Conservation (phyloP, 2,888 invertebrate genomes). For the Perizoma flavofasciatum region DNA sequence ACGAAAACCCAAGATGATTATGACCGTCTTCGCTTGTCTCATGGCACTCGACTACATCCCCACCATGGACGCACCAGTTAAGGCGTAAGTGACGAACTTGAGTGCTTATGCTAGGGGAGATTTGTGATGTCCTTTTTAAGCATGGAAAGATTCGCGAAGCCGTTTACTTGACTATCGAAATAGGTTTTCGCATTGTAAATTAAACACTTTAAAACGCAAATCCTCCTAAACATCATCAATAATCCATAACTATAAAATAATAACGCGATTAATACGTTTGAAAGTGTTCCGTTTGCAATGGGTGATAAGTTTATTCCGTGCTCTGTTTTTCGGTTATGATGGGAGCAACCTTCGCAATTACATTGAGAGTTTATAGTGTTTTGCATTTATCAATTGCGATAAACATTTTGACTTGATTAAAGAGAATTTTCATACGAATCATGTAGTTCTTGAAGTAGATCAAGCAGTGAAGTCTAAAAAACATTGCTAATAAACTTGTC, state of each 20-base stretch:
- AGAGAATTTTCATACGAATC: slow-evolving; percentile 13
- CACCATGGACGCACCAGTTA: slow-evolving; percentile 87
- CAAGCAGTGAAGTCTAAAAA: too few species aligned
- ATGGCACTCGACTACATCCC: slow-evolving; percentile 99
- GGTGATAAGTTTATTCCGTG: slow-evolving; percentile 4
- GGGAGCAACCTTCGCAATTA: neutral
- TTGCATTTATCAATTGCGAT: slow-evolving; percentile 15
- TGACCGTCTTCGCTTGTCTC: slow-evolving; percentile 99
- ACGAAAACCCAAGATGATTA: slow-evolving; percentile 99
- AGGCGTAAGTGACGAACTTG: slow-evolving; percentile 54
- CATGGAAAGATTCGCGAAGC: slow-evolving; percentile 3
- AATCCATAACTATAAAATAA: too few species aligned
- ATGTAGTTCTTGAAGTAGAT: too few species aligned
- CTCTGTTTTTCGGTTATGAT: slow-evolving; percentile 4
- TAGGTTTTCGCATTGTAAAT: too few species aligned
- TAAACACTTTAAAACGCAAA: too few species aligned
- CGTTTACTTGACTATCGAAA: too few species aligned
- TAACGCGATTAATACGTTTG: too few species aligned
- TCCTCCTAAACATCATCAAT: too few species aligned
- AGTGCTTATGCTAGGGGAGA: slow-evolving; percentile 4
- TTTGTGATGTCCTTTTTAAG: slow-evolving; percentile 11
- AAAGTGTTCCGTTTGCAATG: too few species aligned
- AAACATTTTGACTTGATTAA: slow-evolving; percentile 10
- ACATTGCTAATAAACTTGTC: too few species aligned
- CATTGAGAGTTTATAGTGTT: neutral